A percentile compares a stretch with the other conserved stretches of the same genome.
Conservation (phyloP, 2,113 vertebrate genomes). For the Anhinga rufa region DNA sequence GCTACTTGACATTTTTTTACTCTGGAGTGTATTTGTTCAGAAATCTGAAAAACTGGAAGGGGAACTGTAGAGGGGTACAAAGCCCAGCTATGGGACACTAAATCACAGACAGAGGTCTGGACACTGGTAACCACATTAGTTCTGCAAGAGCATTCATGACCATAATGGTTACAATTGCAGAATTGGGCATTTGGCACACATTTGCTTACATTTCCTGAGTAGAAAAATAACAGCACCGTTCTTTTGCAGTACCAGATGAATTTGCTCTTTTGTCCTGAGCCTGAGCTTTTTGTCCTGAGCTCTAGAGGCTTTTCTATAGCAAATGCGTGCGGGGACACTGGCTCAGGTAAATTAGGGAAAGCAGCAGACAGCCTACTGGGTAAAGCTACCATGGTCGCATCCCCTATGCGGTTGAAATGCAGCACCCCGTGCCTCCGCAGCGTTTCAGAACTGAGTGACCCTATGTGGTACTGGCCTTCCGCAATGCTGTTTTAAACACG, state of each 20-base stretch:
- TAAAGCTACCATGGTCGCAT: accelerated
- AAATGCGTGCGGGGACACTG: not conserved
- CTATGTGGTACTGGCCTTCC: not conserved
- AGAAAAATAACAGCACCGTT: not conserved
- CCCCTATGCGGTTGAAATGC: accelerated
- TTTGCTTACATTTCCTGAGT: not conserved
- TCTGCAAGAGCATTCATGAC: not conserved
- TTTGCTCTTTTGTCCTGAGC: not conserved
- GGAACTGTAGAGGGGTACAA: not conserved
- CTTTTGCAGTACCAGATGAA: not conserved
- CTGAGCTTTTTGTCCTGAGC: too few species aligned
- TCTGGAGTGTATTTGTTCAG: slow-evolving; percentile 16
- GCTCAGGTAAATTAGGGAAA: not conserved
- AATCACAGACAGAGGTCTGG: not conserved
- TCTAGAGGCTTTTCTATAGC: not conserved
- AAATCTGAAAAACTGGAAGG: not conserved
- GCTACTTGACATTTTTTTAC: not conserved
- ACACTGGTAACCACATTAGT: not conserved
- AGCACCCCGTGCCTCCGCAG: accelerated
- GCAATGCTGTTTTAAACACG: not conserved
- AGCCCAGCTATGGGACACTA: not conserved
- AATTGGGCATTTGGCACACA: not conserved
- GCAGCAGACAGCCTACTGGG: not conserved
- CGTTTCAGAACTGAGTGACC: not conserved
- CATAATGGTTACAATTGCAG: not conserved